Evolutionary conservation across 2,113 vertebrate genomes (phyloP).

Genomic region (Thermophis baileyi): DNA sequence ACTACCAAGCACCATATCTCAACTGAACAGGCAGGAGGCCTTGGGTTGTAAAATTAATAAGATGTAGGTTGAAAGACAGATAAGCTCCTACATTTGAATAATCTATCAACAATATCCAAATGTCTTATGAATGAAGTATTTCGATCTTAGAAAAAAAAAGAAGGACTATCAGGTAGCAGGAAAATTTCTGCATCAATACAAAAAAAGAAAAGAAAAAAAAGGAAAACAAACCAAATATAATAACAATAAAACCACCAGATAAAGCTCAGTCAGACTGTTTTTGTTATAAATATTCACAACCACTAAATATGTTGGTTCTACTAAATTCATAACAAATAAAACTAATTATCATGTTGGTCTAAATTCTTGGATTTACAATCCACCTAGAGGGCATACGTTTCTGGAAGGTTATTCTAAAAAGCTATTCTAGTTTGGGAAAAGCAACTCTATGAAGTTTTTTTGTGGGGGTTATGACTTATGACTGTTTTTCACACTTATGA

Average conservation of each 20-base stretch:
- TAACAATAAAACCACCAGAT: neutral
- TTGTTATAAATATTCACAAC: neutral
- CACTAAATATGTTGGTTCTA: neutral
- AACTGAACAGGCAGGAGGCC: neutral
- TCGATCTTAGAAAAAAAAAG: neutral
- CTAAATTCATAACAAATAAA: neutral
- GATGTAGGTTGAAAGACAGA: neutral
- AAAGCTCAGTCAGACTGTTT: neutral
- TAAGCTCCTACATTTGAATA: neutral
- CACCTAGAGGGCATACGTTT: neutral
- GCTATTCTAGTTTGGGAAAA: neutral
- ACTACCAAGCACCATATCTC: too few relatives aligned
- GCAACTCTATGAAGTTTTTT: neutral
- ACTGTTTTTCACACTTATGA: neutral
- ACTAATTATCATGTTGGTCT: neutral
- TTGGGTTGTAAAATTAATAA: neutral
- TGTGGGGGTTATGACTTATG: neutral
- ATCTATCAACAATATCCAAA: neutral
- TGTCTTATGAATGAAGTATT: neutral
- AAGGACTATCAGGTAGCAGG: neutral
- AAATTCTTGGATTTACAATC: neutral
- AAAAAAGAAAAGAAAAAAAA: neutral
- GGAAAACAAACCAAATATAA: neutral
- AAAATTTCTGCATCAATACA: neutral
- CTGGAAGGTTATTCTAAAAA: neutral